Evolutionary conservation across 2,888 invertebrate genomes (phyloP), one percentile per base, ranked within the genome.

Genomic region (Caradrina kadenii): DNA sequence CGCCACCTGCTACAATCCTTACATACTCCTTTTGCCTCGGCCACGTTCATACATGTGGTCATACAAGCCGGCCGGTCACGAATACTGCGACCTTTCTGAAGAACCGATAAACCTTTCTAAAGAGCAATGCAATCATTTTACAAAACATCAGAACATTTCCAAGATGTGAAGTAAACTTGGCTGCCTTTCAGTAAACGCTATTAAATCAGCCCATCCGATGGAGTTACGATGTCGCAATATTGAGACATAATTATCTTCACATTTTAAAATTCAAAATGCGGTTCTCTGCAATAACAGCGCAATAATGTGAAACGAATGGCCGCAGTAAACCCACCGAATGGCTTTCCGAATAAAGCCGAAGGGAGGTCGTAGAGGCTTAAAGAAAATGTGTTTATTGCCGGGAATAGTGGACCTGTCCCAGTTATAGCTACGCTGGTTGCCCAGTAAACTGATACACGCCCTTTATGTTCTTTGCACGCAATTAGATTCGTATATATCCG

Each of bases 241-340:
- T 64, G 55, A 61, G 72, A 66, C 69, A 79, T 77, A 79, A 84
- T 83, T 78, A 80, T 80, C 73, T 68, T 53, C 63, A 75, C 70
- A 54, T 81, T 86, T 89, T 88, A 83, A 88, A 90, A 89, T 90
- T 90, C 86, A 87, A 87, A 90, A 86, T 83, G 87, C 74, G 87
- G 80, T 87, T 82, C 86, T 81, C 83, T 85, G 88, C 88, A 91
- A 91, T 92, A 92, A 90, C 88, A 88, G 82, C 88, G 90, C 90
- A 88, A 91, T 93, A 92, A 93, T 90, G 87, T 77, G 89, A 89
- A 90, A 91, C 89, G 90, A 92, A 93, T 91, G 89, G 88, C 86
- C 76, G 89, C 85, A 88, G 88, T 93, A 90, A 92, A 92, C 88
- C 87, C 89, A 84, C 87, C 82, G 82, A 91, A 93, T 93, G 88